phyloP scores from a whole-genome alignment of 2,113 vertebrate species.

The Suricata suricatta region DNA sequence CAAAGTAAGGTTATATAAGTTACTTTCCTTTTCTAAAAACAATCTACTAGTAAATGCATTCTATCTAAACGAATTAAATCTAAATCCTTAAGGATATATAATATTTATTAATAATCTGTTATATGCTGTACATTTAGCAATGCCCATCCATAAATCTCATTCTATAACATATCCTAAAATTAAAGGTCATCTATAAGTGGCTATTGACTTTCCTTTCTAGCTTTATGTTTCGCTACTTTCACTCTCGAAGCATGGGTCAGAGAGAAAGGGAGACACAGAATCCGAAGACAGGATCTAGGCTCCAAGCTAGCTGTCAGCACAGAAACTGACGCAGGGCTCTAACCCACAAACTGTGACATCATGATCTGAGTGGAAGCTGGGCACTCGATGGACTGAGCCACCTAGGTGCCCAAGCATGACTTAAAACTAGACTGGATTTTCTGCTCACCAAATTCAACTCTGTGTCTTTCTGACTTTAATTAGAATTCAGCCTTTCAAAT shows the following conservation, averaged over 20 bases:
- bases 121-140: neutral
- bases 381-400: no score
- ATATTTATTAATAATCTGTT: neutral
- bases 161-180: neutral
- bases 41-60: neutral
- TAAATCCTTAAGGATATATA: neutral
- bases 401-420: neutral
- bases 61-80: neutral
- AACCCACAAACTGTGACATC: no score
- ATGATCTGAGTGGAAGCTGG: no score
- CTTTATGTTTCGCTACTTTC: neutral
- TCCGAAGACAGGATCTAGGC: no score
- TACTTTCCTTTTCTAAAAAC: neutral
- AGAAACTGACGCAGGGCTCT: no score
- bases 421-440: neutral
- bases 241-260: neutral
- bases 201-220: neutral
- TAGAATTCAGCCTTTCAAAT: conserved; percentile 28
- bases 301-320: no score
- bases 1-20: neutral
- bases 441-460: neutral
- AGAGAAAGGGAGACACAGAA: no score
- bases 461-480: neutral
- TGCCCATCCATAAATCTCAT: neutral
- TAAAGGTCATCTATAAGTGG: neutral